Base-by-base conservation (phyloP, 2,888 invertebrate genomes). In the Cataglyphis albicans region DNA sequence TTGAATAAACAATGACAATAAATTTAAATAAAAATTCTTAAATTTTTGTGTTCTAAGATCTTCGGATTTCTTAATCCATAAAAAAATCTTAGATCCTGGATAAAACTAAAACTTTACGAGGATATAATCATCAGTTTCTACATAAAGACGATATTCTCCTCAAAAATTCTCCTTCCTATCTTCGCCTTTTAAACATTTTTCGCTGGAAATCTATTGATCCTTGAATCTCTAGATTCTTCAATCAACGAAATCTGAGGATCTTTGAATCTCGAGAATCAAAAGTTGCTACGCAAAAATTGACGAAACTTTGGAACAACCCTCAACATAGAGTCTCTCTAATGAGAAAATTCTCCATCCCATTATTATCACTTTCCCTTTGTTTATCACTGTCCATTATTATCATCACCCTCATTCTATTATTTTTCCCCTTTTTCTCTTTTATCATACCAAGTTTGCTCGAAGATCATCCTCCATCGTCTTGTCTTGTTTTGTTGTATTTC, bases 381-480 rank as follows among this genome's bases (percentile, higher is more conserved):
- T 76, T 76, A 76, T 76, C 70, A 68, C 41, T 21, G 25, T 59
- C 21, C 57, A 59, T 78, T 57, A 78, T 78, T 78, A 78, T 70
- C 41, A 70, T 44, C 72, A 10, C 21, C 48, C 15, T 21, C 44
- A 9, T 41, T 55, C 38, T 68, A 55, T 55, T 38, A 67, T 44
- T 32, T 10, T 41, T 12, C 48, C 25, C 35, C 7, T 44, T n/a
- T 55, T 38, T 35, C 25, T 35, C 35, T 25, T 74, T 63, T 75
- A 64, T 64, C 48, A 15, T 35, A 32, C 18, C 65, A 32, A 61
- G 41, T 73, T 73, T 76, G 70, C 38, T 80, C 78, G 74, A 80
- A 73, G 73, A 73, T 80, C 73, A 44, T 80, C 73, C 73, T 80
- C 78, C 21, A 35, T 32, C 41, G 41, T 78, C 12, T 59, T 32